A percentile compares a stretch with the other conserved stretches of the same genome.
Conservation (phyloP, 2,888 invertebrate genomes). For the Stratiomys singularior region DNA sequence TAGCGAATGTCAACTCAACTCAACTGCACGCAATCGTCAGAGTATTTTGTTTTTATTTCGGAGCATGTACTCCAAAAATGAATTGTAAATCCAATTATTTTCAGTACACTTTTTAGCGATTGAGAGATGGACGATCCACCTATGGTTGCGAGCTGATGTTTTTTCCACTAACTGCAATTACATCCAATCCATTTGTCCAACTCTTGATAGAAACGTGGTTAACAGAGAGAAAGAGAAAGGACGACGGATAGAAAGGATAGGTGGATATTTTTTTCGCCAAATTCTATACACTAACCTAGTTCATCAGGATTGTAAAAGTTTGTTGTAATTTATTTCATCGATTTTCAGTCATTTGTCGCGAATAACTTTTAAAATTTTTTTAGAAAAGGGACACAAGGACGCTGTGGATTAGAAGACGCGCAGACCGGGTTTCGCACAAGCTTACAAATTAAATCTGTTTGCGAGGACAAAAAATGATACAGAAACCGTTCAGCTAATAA, state of each 20-base stretch:
- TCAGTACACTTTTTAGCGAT: constrained; percentile 22
- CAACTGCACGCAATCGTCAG: not conserved
- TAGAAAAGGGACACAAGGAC: too few relatives aligned
- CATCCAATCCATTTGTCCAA: constrained; percentile 23
- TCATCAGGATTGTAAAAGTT: not conserved
- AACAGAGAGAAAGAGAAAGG: not conserved
- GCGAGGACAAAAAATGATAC: too few relatives aligned
- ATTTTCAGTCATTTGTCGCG: constrained; percentile 21
- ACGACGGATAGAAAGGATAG: too few relatives aligned
- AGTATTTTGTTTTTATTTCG: not conserved
- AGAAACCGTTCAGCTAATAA: too few relatives aligned
- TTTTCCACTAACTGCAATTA: constrained; percentile 32
- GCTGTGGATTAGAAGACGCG: too few relatives aligned
- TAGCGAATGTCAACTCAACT: not conserved
- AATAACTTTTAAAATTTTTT: too few relatives aligned
- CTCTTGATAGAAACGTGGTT: not conserved
- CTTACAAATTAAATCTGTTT: too few relatives aligned
- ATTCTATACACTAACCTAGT: not conserved
- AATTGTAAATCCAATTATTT: constrained; percentile 45
- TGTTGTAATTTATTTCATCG: constrained; percentile 24
- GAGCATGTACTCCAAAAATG: constrained; percentile 29
- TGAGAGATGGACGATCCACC: not conserved
- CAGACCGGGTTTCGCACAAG: too few relatives aligned
- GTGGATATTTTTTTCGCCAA: not conserved
- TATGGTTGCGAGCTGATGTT: not conserved